Percentiles rank a stretch among this genome's conserved stretches.
Conservation (phyloP, 2,113 vertebrate species). For the Puffinus mauretanicus region DNA sequence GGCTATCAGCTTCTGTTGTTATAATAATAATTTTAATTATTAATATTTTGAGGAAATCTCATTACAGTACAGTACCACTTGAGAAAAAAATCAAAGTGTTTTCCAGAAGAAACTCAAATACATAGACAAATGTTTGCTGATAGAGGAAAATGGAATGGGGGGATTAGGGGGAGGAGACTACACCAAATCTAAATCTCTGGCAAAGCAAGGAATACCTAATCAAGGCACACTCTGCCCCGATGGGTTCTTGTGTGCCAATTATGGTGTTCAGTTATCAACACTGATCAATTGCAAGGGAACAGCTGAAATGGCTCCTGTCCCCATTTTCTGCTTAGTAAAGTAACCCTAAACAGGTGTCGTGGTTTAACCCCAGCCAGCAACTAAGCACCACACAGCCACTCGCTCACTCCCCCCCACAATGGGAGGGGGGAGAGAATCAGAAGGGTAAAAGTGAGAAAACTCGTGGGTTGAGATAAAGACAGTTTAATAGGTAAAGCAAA, state of each 20-base stretch:
- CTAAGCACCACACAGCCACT: too few species aligned
- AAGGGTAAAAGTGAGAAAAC: too few species aligned
- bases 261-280: neutral
- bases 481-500: too few species aligned
- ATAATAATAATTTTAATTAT: neutral
- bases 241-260: neutral
- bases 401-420: too few species aligned
- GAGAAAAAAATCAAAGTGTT: neutral
- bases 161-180: neutral
- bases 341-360: neutral
- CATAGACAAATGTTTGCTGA: neutral
- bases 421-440: too few species aligned
- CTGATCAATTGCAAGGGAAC: neutral
- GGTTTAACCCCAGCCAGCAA: too few species aligned
- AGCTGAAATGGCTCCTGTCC: neutral
- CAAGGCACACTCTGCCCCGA: neutral
- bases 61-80: neutral
- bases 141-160: neutral
- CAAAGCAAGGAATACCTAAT: neutral
- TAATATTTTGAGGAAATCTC: neutral
- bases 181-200: neutral
- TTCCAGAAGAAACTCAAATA: neutral
- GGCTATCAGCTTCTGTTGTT: neutral
- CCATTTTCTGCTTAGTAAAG: neutral
- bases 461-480: too few species aligned